Percentiles rank a stretch among this genome's conserved stretches.
Evolutionary conservation across 2,888 invertebrate genomes (phyloP).

Genomic region (Atethmia centrago): DNA sequence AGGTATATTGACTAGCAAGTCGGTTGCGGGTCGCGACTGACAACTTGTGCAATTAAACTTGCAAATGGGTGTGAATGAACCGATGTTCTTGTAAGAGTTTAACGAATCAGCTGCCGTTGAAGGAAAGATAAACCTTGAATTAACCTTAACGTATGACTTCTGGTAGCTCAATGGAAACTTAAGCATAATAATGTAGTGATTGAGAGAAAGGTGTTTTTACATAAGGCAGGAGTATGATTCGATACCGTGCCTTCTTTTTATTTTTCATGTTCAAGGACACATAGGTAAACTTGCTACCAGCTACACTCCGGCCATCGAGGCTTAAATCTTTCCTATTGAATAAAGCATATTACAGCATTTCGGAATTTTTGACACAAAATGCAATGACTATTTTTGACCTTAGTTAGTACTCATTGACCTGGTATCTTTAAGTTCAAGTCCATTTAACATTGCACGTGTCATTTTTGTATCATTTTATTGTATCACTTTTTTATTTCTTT

Average conservation of each 20-base stretch:
- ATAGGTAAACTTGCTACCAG: not conserved
- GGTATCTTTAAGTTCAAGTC: too few relatives aligned
- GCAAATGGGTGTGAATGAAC: slow-evolving; percentile 43
- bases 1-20: too few relatives aligned
- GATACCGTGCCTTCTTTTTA: not conserved
- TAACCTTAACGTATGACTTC: not conserved
- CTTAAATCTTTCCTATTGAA: too few relatives aligned
- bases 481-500: too few relatives aligned
- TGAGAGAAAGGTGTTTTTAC: not conserved
- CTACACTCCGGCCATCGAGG: too few relatives aligned
- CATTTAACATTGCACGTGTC: too few relatives aligned
- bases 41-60: slow-evolving; percentile 44
- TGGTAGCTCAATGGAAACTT: not conserved
- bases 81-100: slow-evolving; percentile 36
- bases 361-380: too few relatives aligned
- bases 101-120: slow-evolving; percentile 5
- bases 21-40: slow-evolving; percentile 20
- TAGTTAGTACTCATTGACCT: too few relatives aligned
- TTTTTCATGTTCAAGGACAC: not conserved
- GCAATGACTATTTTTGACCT: too few relatives aligned
- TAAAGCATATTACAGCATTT: too few relatives aligned
- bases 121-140: not conserved
- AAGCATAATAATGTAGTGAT: too few relatives aligned
- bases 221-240: not conserved
- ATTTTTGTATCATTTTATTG: too few relatives aligned